A percentile compares a stretch with the other conserved stretches of the same genome.
Conservation (phyloP, 2,888 invertebrate species). For the Ceraclea dissimilis region DNA sequence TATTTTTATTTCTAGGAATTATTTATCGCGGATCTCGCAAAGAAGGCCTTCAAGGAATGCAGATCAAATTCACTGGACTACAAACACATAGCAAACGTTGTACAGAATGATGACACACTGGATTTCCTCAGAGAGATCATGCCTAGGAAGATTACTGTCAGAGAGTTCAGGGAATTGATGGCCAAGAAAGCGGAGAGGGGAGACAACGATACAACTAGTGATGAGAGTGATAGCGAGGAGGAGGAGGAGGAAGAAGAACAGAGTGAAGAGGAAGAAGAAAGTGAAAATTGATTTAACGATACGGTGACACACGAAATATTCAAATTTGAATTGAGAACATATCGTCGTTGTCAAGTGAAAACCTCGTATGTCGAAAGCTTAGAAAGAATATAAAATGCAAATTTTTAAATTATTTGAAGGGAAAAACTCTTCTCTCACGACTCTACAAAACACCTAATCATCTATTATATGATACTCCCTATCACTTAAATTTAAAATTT, state of each 20-base stretch:
- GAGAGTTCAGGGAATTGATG: constrained; percentile 59
- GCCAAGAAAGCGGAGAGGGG: constrained; percentile 46
- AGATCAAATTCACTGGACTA: constrained; percentile 54
- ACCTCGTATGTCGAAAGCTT: too few relatives aligned
- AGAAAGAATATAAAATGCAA: too few relatives aligned
- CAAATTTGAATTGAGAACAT: too few relatives aligned
- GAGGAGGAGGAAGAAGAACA: constrained; percentile 15
- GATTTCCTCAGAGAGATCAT: constrained; percentile 67
- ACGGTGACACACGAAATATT: too few relatives aligned
- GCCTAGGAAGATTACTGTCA: constrained; percentile 65
- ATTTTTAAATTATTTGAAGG: too few relatives aligned
- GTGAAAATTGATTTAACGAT: background rate
- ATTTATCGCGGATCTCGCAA: constrained; percentile 59
- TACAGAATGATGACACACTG: constrained; percentile 57
- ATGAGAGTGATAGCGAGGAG: constrained; percentile 28
- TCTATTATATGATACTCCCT: too few relatives aligned
- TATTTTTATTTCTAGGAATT: constrained; percentile 49
- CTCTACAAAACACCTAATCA: too few relatives aligned
- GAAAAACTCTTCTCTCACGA: too few relatives aligned
- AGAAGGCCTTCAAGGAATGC: constrained; percentile 50
- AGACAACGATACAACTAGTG: constrained; percentile 35
- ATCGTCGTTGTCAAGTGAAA: too few relatives aligned
- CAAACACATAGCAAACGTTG: constrained; percentile 63
- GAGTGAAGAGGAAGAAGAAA: constrained; percentile 6
- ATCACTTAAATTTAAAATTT: too few relatives aligned